phyloP scores from a whole-genome alignment of 1,140 invertebrate genomes.

The Lordiphosa mommai region DNA sequence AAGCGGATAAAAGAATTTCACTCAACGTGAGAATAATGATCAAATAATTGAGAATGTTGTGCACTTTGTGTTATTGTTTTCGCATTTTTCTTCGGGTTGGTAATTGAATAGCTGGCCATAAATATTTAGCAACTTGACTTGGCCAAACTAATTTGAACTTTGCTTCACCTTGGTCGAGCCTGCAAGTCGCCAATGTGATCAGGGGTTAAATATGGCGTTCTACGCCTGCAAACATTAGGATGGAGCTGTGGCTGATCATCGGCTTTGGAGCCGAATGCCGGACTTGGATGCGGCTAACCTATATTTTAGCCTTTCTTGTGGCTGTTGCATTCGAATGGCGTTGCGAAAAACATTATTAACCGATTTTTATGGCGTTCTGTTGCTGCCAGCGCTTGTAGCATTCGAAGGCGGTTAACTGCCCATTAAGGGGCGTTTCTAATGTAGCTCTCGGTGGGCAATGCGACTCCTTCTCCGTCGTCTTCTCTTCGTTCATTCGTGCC shows the following conservation, averaged over 20 bases:
- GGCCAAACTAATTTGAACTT: constrained; percentile 15
- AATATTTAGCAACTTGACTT: constrained; percentile 17
- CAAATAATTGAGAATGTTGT: constrained; percentile 33
- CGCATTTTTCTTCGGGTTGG: constrained; percentile 5
- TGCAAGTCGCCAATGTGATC: constrained; percentile 41
- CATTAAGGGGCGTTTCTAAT: constrained; percentile 77
- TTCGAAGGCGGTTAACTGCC: constrained; percentile 74
- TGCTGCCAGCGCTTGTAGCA: constrained; percentile 32
- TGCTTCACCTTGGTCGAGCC: constrained; percentile 16
- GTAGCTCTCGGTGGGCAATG: constrained; percentile 11
- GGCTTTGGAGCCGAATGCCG: constrained; percentile 50
- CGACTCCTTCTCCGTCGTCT: constrained; percentile 33
- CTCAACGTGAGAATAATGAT: constrained; percentile 39
- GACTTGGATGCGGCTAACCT: constrained; percentile 57
- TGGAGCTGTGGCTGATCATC: constrained; percentile 51
- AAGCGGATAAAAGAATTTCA: constrained; percentile 31
- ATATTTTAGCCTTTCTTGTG: constrained; percentile 56
- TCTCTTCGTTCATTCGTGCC: constrained; percentile 39
- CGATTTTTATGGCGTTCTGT: constrained; percentile 67
- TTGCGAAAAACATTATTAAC: constrained; percentile 77
- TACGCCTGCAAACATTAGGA: constrained; percentile 9
- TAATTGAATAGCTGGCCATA: constrained; percentile 1
- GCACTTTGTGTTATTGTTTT: constrained; percentile 34
- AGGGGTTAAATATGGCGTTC: constrained; percentile 66
- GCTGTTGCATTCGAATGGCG: constrained; percentile 60